Evolutionary conservation across 1,140 invertebrate genomes (phyloP).

Genomic region (Marisa cornuarietis): DNA sequence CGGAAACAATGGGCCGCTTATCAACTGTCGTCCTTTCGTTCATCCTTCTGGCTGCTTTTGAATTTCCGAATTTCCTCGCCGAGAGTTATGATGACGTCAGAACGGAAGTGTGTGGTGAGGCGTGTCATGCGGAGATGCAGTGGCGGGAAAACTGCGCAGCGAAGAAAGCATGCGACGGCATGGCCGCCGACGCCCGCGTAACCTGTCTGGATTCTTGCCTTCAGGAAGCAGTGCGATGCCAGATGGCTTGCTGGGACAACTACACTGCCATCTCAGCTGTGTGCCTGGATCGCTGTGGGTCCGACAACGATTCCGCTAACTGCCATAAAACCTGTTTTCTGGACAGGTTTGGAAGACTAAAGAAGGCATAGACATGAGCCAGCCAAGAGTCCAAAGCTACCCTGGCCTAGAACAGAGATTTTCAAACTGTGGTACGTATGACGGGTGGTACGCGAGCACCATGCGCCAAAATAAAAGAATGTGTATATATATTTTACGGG

Average conservation of each 20-base stretch:
- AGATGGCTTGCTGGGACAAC: constrained; percentile 12
- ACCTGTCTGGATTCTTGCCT: constrained; percentile 10
- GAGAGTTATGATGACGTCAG: neutral
- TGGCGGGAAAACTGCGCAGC: constrained; percentile 14
- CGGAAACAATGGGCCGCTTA: too few relatives aligned
- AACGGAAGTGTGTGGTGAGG: constrained; percentile 13
- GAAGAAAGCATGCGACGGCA: neutral
- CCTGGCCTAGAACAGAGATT: too few relatives aligned
- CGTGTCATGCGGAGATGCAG: constrained; percentile 9
- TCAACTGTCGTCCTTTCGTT: too few relatives aligned
- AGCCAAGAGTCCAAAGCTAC: neutral
- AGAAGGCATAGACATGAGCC: neutral
- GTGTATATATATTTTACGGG: too few relatives aligned
- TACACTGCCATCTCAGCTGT: constrained; percentile 2
- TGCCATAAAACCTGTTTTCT: constrained; percentile 4
- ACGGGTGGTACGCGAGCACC: too few relatives aligned
- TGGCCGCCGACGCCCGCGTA: neutral
- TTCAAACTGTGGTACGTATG: too few relatives aligned
- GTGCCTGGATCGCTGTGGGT: neutral
- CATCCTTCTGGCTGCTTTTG: too few relatives aligned
- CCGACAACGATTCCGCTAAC: neutral
- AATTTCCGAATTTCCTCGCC: too few relatives aligned
- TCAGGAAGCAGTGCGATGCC: neutral
- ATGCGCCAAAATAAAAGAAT: too few relatives aligned
- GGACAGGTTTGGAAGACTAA: neutral